Evolutionary conservation across 2,888 invertebrate species (phyloP).

Genomic region (Cheilosia variabilis): DNA sequence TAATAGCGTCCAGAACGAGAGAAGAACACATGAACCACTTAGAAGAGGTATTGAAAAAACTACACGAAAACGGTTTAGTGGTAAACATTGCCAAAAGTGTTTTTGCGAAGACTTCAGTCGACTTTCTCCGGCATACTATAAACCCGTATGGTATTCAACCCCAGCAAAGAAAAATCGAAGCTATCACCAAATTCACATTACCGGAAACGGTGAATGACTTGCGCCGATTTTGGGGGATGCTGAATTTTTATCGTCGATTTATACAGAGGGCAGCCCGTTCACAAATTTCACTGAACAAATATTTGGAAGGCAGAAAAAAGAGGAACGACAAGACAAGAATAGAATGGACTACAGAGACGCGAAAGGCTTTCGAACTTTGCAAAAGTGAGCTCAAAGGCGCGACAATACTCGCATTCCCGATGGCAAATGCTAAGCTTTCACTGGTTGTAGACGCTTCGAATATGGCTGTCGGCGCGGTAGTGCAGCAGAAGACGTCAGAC

Average conservation of each 20-base stretch:
- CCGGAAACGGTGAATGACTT: slow-evolving; percentile 67
- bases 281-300: slow-evolving; percentile 36
- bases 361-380: slow-evolving; percentile 47
- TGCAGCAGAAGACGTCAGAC: not conserved
- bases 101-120: slow-evolving; percentile 51
- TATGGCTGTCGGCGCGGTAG: slow-evolving; percentile 15
- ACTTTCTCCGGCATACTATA: slow-evolving; percentile 66
- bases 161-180: slow-evolving; percentile 56
- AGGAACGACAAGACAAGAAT: slow-evolving; percentile 54
- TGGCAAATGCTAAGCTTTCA: not conserved
- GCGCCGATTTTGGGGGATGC: slow-evolving; percentile 73
- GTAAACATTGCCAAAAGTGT: slow-evolving; percentile 74
- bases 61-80: slow-evolving; percentile 72
- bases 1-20: slow-evolving; percentile 75
- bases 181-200: slow-evolving; percentile 50
- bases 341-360: slow-evolving; percentile 31
- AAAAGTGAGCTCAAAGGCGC: slow-evolving; percentile 12
- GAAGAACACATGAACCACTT: slow-evolving; percentile 76
- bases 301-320: slow-evolving; percentile 38
- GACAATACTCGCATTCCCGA: not conserved
- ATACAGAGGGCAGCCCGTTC: slow-evolving; percentile 39
- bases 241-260: slow-evolving; percentile 69
- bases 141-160: slow-evolving; percentile 46
- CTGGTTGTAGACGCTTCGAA: slow-evolving; percentile 9
- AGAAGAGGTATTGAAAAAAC: slow-evolving; percentile 66